Conservation (phyloP, 92 coral and sea anemone species). For the Diadumene lineata region DNA sequence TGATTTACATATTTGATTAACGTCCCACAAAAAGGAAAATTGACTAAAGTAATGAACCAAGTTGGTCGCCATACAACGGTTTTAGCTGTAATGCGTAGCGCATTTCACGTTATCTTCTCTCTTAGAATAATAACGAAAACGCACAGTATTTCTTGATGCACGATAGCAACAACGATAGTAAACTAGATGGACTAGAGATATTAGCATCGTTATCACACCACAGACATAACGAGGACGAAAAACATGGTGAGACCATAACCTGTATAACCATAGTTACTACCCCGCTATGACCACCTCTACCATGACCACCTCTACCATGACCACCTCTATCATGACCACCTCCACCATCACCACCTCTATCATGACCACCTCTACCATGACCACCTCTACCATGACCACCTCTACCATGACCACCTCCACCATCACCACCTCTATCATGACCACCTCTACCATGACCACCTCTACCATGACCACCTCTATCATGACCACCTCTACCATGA, state of each 20-base stretch:
- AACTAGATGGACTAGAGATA: slow-evolving; percentile 75
- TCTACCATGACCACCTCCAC: neutral
- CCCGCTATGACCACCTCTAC: neutral
- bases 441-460: neutral
- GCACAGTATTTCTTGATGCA: slow-evolving; percentile 86
- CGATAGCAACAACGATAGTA: slow-evolving; percentile 80
- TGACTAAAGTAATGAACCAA: too few species aligned
- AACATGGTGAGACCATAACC: slow-evolving; percentile 26
- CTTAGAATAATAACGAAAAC: slow-evolving; percentile 63
- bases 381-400: neutral
- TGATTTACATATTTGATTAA: too few species aligned
- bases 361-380: neutral
- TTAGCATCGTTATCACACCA: slow-evolving; percentile 63
- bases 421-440: neutral
- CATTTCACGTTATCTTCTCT: too few species aligned
- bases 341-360: too few species aligned
- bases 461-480: neutral
- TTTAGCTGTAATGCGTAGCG: neutral
- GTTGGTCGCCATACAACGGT: slow-evolving; percentile 62
- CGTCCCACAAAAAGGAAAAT: too few species aligned
- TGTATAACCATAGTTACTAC: neutral
- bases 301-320: neutral
- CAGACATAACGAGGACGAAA: slow-evolving; percentile 46
- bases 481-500: neutral
- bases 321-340: neutral